Conservation (phyloP, 2,888 invertebrate species). For the Drosophila histrio region DNA sequence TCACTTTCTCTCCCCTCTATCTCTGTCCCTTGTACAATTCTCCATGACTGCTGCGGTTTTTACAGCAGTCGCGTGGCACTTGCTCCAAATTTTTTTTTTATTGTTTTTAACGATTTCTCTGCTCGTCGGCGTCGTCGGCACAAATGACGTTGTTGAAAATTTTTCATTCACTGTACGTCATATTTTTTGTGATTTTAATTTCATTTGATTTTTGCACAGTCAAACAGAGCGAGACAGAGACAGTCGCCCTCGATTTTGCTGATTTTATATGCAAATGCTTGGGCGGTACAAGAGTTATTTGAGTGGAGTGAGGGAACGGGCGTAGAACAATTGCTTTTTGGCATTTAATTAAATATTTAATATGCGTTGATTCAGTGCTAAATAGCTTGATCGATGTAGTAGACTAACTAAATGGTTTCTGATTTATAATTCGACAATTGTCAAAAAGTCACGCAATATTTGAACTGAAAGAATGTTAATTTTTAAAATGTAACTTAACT, state of each 20-base stretch:
- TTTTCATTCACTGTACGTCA: conserved; percentile 50
- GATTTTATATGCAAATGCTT: conserved; percentile 55
- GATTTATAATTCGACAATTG: not conserved
- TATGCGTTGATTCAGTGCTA: conserved; percentile 18
- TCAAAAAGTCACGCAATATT: not conserved
- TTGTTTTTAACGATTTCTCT: conserved; percentile 62
- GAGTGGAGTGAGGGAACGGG: not conserved
- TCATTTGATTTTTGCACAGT: conserved; percentile 55
- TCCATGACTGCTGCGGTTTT: conserved; percentile 58
- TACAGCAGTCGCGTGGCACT: conserved; percentile 62
- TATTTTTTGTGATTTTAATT: conserved; percentile 67
- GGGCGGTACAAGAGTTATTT: conserved; percentile 16
- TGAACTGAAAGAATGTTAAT: not conserved
- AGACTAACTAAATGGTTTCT: conserved; percentile 5
- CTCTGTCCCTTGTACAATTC: not conserved
- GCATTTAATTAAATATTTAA: conserved; percentile 50
- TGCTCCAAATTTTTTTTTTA: conserved; percentile 56
- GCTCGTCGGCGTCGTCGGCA: conserved; percentile 32
- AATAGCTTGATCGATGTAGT: conserved; percentile 19
- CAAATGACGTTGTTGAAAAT: conserved; percentile 63
- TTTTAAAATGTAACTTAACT: not conserved
- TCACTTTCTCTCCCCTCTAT: conserved; percentile 1
- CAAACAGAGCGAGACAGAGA: conserved; percentile 7
- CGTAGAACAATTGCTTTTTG: conserved; percentile 33
- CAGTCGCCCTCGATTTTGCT: conserved; percentile 3